Conservation (phyloP, 1,140 invertebrate species). For the Drosophila repleta region DNA sequence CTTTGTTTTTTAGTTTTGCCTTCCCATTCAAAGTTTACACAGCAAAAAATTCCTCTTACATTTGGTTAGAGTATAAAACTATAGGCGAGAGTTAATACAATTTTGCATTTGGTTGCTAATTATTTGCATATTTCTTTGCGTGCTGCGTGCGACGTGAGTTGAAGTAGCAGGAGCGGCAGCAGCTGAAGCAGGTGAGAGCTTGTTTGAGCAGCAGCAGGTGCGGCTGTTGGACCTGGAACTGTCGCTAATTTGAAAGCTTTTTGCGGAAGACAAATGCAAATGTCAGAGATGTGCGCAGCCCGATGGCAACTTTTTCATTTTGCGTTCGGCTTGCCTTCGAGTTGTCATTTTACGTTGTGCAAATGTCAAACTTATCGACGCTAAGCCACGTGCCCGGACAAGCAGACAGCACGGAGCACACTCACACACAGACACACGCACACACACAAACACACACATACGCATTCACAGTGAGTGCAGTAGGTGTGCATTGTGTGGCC, state of each 20-base stretch:
- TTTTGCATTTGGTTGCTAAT: slow-evolving; percentile 54
- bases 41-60: neutral
- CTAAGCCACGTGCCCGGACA: slow-evolving; percentile 66
- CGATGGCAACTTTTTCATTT: slow-evolving; percentile 75
- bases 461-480: neutral
- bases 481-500: slow-evolving; percentile 47
- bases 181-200: neutral
- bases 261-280: slow-evolving; percentile 73
- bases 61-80: neutral
- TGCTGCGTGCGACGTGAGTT: slow-evolving; percentile 29
- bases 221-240: slow-evolving; percentile 19
- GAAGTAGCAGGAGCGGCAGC: neutral
- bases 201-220: neutral
- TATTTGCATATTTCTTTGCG: slow-evolving; percentile 68
- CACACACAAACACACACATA: neutral
- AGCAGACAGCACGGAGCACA: slow-evolving; percentile 11
- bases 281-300: slow-evolving; percentile 60
- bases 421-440: neutral
- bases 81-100: slow-evolving; percentile 25
- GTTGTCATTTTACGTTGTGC: slow-evolving; percentile 78
- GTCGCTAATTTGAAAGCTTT: slow-evolving; percentile 56
- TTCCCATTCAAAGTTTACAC: neutral
- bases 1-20: neutral
- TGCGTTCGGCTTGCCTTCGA: slow-evolving; percentile 59
- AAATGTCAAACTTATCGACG: slow-evolving; percentile 82